Evolutionary conservation across 2,888 invertebrate genomes (phyloP), one percentile per base, ranked within the genome.

Genomic region (Drosophila ochracea): DNA sequence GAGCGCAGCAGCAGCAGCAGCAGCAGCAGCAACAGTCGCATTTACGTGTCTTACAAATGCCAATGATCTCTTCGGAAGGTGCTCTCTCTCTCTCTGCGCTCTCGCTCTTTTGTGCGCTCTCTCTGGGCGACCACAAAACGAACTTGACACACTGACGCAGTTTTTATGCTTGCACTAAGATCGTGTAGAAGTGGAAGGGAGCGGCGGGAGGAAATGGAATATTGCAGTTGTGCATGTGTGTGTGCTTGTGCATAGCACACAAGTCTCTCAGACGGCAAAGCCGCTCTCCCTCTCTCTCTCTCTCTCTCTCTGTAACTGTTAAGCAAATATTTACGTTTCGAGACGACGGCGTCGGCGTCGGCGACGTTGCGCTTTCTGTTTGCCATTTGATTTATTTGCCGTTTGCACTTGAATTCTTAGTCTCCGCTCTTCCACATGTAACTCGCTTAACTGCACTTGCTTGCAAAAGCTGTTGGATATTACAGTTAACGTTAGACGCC

Each of bases 121-220:
- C 71, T 49, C n/a, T 35, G 28, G n/a, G 49, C 65, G 61, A 66
- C 78, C 72, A 68, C 80, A 80, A 89, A 79, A 84, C 91, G 91
- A 91, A 91, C 91, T 91, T 91, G 91, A 91, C 91, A 91, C 83
- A 91, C 90, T 91, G 91, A 90, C 92, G 91, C 85, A 90, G 88
- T 86, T 91, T 90, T 76, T 76, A 67, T 75, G 75, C 58, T 55
- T 63, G 69, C 61, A 59, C 55, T 55, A 13, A 35, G 80, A 75
- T 78, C 79, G 57, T 10, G 16, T 25, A 30, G 49, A 43, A 25
- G 39, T 7, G 25, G 10, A 11, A 9, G 3, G 33, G n/a, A n/a
- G 10, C 25, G 16, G 35, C 4, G 35, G 9, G 30, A 37, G 50
- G 16, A 13, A 35, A 35, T 50, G 11, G 0, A 50, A 11, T 28